Evolutionary conservation across 2,888 invertebrate species (phyloP).

Genomic region (Perizoma flavofasciatum): DNA sequence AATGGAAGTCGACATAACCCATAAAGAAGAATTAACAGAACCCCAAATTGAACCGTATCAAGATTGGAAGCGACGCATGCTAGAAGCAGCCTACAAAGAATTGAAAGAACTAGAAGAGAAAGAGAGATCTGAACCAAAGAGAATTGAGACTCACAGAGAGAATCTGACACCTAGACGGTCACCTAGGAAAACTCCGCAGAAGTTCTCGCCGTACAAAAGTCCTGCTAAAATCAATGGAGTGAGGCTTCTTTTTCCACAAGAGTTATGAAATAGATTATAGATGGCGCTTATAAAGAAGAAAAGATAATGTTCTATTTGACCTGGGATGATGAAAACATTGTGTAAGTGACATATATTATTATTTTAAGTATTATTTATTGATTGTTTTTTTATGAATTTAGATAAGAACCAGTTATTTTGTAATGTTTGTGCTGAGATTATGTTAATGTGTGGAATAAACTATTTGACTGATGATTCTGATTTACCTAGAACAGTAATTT

Average conservation of each 20-base stretch:
- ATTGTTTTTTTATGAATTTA: not conserved
- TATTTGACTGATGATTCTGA: not conserved
- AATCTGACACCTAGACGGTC: conserved; percentile 56
- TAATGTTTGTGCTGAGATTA: not conserved
- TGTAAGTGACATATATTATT: not conserved
- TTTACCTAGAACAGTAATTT: too few species aligned
- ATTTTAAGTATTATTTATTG: not conserved
- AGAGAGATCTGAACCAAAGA: conserved; percentile 8
- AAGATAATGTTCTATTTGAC: not conserved
- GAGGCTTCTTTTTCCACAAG: conserved; percentile 62
- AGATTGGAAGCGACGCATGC: conserved; percentile 84
- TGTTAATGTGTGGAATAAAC: not conserved
- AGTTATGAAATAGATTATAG: conserved; percentile 40
- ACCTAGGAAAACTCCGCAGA: conserved; percentile 65
- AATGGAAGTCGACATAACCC: conserved; percentile 55
- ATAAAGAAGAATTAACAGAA: conserved; percentile 48
- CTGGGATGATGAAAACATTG: not conserved
- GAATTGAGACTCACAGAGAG: conserved; percentile 7
- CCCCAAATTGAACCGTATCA: conserved; percentile 82
- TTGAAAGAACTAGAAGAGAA: conserved; percentile 46
- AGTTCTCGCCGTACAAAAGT: conserved; percentile 65
- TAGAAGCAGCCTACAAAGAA: conserved; percentile 75
- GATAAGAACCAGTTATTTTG: not conserved
- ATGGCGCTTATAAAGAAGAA: conserved; percentile 1
- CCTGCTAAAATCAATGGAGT: conserved; percentile 56